Percentiles rank a stretch among this genome's conserved stretches.
These are phyloP conservation scores for Falco berigora DNA, from an alignment of 2,797 vertebrate species.

Conservation along the genomic window DNA sequence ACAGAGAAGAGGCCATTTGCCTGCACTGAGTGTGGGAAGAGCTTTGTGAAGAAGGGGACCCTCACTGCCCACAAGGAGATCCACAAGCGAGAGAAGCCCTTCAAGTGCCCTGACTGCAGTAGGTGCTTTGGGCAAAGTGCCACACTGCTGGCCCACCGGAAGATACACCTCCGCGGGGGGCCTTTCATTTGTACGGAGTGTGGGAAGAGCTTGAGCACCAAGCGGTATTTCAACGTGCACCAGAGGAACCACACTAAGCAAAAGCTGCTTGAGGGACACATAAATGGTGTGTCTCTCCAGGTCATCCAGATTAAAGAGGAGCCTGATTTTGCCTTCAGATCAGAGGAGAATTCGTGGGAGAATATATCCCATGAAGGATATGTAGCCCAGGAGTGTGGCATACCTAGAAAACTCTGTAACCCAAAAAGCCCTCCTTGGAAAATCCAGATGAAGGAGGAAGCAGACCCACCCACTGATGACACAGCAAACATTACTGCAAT, in stretches of 20 bases:
- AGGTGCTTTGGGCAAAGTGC: constrained; percentile 12
- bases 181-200: not conserved
- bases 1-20: not conserved
- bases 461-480: not conserved
- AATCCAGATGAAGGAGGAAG: not conserved
- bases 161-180: not conserved
- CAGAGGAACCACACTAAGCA: not conserved
- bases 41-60: not conserved
- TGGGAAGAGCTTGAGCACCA: constrained; percentile 29
- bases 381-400: not conserved
- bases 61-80: not conserved
- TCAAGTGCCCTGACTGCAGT: not conserved
- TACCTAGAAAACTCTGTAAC: not conserved
- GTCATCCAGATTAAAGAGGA: not conserved
- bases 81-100: not conserved
- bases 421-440: not conserved
- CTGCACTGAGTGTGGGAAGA: not conserved
- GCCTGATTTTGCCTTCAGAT: not conserved
- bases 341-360: not conserved
- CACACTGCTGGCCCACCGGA: not conserved
- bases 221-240: not conserved
- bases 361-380: not conserved
- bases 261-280: not conserved
- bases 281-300: not conserved
- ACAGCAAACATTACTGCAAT: not conserved